A percentile compares a stretch with the other conserved stretches of the same genome.
Conservation (phyloP, 2,113 vertebrate species). For the Oxyruncus cristatus region DNA sequence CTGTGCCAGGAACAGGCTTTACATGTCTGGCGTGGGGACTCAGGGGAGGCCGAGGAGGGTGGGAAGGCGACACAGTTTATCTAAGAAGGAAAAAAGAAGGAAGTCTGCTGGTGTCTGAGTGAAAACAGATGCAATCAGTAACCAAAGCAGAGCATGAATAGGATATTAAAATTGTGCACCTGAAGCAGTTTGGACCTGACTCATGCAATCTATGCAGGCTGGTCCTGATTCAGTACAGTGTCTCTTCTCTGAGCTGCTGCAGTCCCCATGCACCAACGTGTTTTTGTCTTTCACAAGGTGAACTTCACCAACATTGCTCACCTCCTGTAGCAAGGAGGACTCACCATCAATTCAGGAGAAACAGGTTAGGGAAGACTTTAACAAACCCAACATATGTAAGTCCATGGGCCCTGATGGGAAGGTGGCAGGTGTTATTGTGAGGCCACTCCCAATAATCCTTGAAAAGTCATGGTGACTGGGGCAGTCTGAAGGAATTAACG, state of each 20-base stretch:
- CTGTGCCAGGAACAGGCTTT: background rate
- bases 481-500: background rate
- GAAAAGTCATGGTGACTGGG: background rate
- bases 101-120: background rate
- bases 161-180: background rate
- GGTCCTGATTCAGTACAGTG: background rate
- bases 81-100: background rate
- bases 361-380: background rate
- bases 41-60: background rate
- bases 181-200: background rate
- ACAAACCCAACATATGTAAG: accelerated
- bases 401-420: background rate
- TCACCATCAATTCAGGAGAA: background rate
- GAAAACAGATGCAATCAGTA: background rate
- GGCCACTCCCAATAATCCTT: background rate
- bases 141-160: background rate
- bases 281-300: background rate
- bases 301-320: background rate
- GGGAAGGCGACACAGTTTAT: background rate
- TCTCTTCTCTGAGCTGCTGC: background rate
- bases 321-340: background rate
- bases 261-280: too few species aligned
- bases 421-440: background rate
- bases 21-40: background rate
- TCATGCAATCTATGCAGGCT: background rate